Evolutionary conservation across 2,888 invertebrate genomes (phyloP).

Genomic region (Brassicogethes aeneus): DNA sequence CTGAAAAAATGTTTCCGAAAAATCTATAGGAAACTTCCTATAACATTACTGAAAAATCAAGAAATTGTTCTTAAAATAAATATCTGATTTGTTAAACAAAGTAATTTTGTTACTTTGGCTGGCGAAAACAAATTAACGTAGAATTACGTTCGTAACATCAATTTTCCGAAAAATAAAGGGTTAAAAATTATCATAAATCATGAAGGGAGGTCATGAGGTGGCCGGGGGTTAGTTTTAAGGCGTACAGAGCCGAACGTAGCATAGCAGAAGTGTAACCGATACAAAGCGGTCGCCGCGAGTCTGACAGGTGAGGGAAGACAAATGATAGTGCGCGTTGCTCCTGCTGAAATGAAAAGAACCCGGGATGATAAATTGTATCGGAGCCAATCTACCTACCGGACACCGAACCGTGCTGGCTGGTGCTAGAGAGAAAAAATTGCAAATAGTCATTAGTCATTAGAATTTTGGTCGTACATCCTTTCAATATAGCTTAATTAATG

Average conservation of each 20-base stretch:
- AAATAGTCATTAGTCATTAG: too few species aligned
- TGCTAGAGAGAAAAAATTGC: too few species aligned
- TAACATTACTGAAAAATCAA: too few species aligned
- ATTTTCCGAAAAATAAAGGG: constrained; percentile 30
- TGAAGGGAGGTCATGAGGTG: constrained; percentile 10
- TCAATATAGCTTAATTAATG: too few species aligned
- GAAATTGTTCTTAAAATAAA: too few species aligned
- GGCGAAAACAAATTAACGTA: not conserved
- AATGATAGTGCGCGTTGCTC: constrained; percentile 32
- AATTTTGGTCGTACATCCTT: too few species aligned
- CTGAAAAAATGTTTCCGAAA: too few species aligned
- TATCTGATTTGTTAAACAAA: too few species aligned
- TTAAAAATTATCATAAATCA: constrained; percentile 34
- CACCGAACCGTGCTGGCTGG: constrained; percentile 17
- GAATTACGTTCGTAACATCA: constrained; percentile 15
- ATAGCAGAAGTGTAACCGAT: constrained; percentile 32
- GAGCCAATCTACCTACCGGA: constrained; percentile 36
- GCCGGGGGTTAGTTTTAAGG: constrained; percentile 5
- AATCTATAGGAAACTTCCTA: too few species aligned
- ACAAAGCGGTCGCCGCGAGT: constrained; percentile 34
- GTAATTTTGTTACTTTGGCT: too few species aligned
- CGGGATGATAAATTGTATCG: constrained; percentile 35
- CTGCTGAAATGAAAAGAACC: constrained; percentile 32
- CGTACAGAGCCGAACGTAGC: constrained; percentile 6
- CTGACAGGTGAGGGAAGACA: constrained; percentile 40